Percentiles rank a stretch among this genome's conserved stretches.
phyloP scores from a whole-genome alignment of 2,113 vertebrate genomes.

The Ranitomeya variabilis region DNA sequence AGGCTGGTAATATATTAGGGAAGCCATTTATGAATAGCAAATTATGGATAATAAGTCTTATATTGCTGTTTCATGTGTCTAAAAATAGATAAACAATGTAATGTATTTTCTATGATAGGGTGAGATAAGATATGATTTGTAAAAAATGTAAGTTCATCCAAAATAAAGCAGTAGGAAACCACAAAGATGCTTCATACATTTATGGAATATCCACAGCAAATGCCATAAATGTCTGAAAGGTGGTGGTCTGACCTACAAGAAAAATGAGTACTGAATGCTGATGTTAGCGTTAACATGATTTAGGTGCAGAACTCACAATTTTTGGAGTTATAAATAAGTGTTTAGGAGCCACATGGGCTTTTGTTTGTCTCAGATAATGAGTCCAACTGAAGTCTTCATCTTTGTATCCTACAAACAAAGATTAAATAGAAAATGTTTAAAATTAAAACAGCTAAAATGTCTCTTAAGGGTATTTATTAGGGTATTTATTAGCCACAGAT shows the following conservation, averaged over 20 bases:
- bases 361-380: slow-evolving; percentile 90
- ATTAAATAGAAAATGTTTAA: neutral
- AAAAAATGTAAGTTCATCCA: no score
- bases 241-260: neutral
- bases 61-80: neutral
- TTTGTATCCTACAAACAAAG: slow-evolving; percentile 85
- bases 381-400: slow-evolving; percentile 97
- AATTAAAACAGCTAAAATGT: no score
- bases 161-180: no score
- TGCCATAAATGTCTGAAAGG: neutral
- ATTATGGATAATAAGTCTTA: neutral
- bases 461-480: no score
- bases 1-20: neutral
- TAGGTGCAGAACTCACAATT: slow-evolving; percentile 73
- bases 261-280: neutral
- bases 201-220: neutral
- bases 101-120: no score
- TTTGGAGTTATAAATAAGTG: slow-evolving; percentile 86
- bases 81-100: neutral
- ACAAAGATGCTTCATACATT: neutral
- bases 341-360: slow-evolving; percentile 91
- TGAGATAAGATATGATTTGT: no score
- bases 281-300: neutral
- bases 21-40: neutral
- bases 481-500: no score